phyloP scores from a whole-genome alignment of 2,113 vertebrate genomes.

The Petaurus breviceps region DNA sequence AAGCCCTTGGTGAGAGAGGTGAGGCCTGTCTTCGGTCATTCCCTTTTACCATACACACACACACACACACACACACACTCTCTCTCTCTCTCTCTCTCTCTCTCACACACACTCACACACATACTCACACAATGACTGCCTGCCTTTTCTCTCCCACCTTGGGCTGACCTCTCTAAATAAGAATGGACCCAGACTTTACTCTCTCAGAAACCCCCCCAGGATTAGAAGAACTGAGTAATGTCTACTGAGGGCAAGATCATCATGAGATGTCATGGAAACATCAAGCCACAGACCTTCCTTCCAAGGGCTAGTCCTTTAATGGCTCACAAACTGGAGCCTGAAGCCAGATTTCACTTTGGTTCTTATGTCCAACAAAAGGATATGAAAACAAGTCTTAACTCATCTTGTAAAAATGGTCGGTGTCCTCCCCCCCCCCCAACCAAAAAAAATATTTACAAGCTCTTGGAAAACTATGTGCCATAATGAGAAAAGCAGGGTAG shows the following conservation, averaged over 20 bases:
- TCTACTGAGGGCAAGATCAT: background rate
- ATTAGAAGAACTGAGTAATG: background rate
- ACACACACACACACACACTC: too few species aligned
- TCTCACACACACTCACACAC: too few species aligned
- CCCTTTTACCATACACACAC: too few species aligned
- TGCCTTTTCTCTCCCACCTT: background rate
- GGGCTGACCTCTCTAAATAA: background rate
- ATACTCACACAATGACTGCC: background rate
- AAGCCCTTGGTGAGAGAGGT: background rate
- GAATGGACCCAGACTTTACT: background rate
- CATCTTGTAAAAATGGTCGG: background rate
- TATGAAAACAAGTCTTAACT: background rate
- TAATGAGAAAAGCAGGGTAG: background rate
- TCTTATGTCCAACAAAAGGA: background rate
- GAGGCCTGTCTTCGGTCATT: background rate
- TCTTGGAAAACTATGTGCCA: background rate
- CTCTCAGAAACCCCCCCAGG: background rate
- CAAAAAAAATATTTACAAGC: background rate
- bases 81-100: too few species aligned
- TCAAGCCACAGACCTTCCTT: background rate
- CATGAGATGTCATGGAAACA: background rate
- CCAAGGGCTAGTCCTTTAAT: background rate
- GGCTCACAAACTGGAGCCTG: background rate
- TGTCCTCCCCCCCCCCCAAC: background rate
- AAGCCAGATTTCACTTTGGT: background rate